A percentile compares a stretch with the other conserved stretches of the same genome.
Evolutionary conservation across 2,113 vertebrate species (phyloP).

Genomic region (Pseudorhombus dupliciocellatus): DNA sequence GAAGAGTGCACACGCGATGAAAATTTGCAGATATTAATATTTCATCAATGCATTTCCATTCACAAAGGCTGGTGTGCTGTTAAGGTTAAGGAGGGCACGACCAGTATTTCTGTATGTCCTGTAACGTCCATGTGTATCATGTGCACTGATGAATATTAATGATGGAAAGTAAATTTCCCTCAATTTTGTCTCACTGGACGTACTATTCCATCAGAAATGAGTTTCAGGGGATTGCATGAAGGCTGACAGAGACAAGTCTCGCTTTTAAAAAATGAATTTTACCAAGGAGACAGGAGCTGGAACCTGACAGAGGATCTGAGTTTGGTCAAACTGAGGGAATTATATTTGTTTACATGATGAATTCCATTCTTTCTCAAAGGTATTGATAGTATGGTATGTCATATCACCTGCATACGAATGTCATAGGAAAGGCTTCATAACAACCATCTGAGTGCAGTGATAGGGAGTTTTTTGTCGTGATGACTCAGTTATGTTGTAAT

Average conservation of each 20-base stretch:
- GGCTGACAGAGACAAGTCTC: not conserved
- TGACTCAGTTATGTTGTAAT: too few relatives aligned
- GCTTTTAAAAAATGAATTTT: not conserved
- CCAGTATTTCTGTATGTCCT: not conserved
- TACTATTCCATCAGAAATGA: not conserved
- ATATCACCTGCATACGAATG: too few relatives aligned
- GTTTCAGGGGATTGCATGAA: conserved; percentile 1
- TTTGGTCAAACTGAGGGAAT: not conserved
- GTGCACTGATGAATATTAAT: conserved; percentile 24
- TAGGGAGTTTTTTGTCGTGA: too few relatives aligned
- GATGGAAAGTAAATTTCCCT: not conserved
- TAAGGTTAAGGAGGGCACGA: not conserved
- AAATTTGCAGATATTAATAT: not conserved
- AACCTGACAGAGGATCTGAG: conserved; percentile 1
- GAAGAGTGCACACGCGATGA: not conserved
- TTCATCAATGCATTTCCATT: not conserved
- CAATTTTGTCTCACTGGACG: not conserved
- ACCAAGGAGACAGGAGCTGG: not conserved
- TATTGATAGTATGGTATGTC: too few relatives aligned
- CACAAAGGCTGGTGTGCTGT: not conserved
- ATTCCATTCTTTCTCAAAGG: not conserved
- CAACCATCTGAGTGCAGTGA: not conserved
- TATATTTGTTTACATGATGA: conserved; percentile 1
- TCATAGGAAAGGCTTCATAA: too few relatives aligned
- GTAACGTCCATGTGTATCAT: conserved; percentile 1